Percentiles rank a stretch among this genome's conserved stretches.
Conservation (phyloP, 2,113 vertebrate genomes). For the Calypte anna region DNA sequence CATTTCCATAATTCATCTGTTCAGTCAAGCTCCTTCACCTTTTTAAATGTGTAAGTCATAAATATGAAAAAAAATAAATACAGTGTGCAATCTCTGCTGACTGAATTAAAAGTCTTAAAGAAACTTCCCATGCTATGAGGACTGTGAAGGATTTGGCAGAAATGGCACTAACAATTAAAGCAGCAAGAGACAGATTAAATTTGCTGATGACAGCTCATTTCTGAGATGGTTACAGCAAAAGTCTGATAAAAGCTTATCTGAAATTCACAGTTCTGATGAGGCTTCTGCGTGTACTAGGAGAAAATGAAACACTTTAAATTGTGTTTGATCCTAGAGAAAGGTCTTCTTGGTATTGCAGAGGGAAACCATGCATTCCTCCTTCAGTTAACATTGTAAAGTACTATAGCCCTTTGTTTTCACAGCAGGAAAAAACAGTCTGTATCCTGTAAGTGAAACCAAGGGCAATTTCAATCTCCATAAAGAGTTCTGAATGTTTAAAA, state of each 20-base stretch:
- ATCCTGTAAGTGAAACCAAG: background rate
- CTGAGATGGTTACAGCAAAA: conserved; percentile 75
- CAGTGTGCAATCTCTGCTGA: background rate
- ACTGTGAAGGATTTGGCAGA: conserved; percentile 58
- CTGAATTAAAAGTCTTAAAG: conserved; percentile 60
- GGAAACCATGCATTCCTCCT: background rate
- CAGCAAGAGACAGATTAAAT: conserved; percentile 74
- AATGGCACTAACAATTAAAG: conserved; percentile 70
- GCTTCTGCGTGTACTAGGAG: conserved; percentile 62
- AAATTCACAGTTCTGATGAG: conserved; percentile 77
- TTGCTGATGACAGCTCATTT: conserved; percentile 77
- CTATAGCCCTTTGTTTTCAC: conserved; percentile 39
- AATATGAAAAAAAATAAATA: background rate
- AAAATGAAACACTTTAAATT: conserved; percentile 76
- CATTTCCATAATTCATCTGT: conserved; percentile 53
- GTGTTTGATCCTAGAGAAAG: conserved; percentile 53
- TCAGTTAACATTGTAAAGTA: conserved; percentile 25
- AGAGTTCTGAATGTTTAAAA: background rate
- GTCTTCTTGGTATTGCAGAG: conserved; percentile 31
- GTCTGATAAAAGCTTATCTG: conserved; percentile 70
- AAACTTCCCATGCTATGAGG: conserved; percentile 53
- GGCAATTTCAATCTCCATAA: background rate
- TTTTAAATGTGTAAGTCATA: conserved; percentile 34
- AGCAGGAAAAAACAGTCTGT: background rate
- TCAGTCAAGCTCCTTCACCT: conserved; percentile 37